Evolutionary conservation across 2,113 vertebrate species (phyloP).

Genomic region (Chloropsis hardwickii): DNA sequence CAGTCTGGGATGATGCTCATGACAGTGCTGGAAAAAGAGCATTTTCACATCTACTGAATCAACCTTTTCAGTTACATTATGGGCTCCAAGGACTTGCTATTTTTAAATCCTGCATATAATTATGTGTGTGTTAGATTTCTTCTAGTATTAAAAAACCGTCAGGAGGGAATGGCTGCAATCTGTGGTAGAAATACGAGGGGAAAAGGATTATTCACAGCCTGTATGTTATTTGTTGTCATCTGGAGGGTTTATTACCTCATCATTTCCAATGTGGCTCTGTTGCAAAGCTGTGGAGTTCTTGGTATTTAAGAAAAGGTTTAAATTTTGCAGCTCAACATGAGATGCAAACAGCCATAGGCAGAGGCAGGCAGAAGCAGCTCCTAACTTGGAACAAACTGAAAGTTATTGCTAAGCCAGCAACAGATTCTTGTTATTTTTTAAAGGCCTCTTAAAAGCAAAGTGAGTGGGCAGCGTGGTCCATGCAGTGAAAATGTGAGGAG

Average conservation of each 20-base stretch:
- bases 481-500: background rate
- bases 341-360: background rate
- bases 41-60: background rate
- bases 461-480: background rate
- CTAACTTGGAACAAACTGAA: background rate
- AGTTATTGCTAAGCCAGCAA: background rate
- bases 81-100: background rate
- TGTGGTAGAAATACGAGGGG: background rate
- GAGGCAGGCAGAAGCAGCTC: background rate
- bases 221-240: background rate
- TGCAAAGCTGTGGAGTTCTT: background rate
- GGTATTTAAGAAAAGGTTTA: background rate
- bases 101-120: background rate
- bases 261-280: background rate
- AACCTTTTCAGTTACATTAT: background rate
- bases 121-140: background rate
- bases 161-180: background rate
- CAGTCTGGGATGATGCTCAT: background rate
- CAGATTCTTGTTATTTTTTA: background rate
- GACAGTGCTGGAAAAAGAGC: background rate
- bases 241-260: background rate
- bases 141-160: background rate
- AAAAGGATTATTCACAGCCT: background rate
- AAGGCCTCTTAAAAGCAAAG: background rate
- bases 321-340: background rate